Evolutionary conservation across 2,113 vertebrate species (phyloP), one percentile per base, ranked within the genome.

Genomic region (Donacobius atricapilla): DNA sequence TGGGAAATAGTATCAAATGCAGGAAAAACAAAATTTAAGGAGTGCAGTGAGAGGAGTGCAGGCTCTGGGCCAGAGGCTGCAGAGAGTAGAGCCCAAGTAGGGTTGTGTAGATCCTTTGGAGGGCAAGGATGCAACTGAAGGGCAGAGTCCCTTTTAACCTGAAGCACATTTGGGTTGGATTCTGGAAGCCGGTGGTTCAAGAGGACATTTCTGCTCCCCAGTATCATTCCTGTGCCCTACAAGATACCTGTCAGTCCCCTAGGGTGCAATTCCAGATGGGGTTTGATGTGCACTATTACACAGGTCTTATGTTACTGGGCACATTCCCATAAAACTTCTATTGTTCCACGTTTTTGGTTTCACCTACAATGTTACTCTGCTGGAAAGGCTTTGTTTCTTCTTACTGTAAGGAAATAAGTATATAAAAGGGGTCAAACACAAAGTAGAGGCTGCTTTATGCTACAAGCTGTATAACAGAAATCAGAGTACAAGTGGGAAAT

Each of bases 41-140:
- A 66, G 7, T 1, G 2, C 15, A 33, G 27, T 17, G 31, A 47
- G 16, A 31, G 18, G 6, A 83, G 5, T 9, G 18, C 1, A 2
- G 22, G 51, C 13, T 75, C 45, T 24, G 39, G 30, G 21, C 21
- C 18, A 54, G 51, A 73, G 35, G 9, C 45, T 90, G 58, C 37
- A 84, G 19, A 17, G 13, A 14, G 5, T 5, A 18, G 39, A 77
- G 15, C 10, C 28, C 18, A 53, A 5, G 7, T 0, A 48, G 9
- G 20, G 27, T 7, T 44, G 24, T 14, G 8, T 2, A 24, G 11
- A 48, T 7, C 19, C 33, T 58, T 53, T 57, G 31, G 17, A 75
- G 13, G n/a, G 23, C 15, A 82, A 75, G 30, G 21, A 25, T 33
- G 15, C 2, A 25, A 6, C 13, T 20, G 31, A 71, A 64, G 5